Conservation (phyloP, 2,113 vertebrate genomes). For the Columba janthina region DNA sequence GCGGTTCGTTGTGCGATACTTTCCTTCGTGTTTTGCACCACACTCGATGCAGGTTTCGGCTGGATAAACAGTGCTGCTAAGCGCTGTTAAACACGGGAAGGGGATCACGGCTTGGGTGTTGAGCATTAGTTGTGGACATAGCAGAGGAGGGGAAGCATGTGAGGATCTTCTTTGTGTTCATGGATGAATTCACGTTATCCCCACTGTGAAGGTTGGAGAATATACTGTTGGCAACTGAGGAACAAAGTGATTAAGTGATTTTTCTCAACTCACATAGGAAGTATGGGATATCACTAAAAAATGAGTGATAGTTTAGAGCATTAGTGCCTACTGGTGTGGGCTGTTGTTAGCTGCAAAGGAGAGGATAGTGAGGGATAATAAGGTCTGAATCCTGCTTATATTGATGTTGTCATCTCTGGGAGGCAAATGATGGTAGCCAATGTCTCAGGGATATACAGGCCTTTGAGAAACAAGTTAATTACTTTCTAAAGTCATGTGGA, state of each 20-base stretch:
- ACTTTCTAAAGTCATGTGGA: background rate
- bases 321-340: background rate
- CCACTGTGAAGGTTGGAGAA: background rate
- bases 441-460: background rate
- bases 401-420: background rate
- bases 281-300: background rate
- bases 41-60: fast-evolving
- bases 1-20: fast-evolving
- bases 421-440: background rate
- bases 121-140: fast-evolving
- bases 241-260: background rate
- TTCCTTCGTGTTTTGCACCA: fast-evolving
- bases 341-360: background rate
- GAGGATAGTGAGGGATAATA: background rate
- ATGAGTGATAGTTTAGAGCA: background rate
- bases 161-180: background rate
- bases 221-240: background rate
- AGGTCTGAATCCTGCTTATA: background rate
- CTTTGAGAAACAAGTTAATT: background rate
- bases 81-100: fast-evolving
- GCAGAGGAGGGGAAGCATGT: background rate
- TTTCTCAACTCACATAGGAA: background rate
- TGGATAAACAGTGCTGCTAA: fast-evolving
- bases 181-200: background rate
- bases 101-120: no score